Evolutionary conservation across 2,888 invertebrate genomes (phyloP).

Genomic region (Cerceris rybyensis): DNA sequence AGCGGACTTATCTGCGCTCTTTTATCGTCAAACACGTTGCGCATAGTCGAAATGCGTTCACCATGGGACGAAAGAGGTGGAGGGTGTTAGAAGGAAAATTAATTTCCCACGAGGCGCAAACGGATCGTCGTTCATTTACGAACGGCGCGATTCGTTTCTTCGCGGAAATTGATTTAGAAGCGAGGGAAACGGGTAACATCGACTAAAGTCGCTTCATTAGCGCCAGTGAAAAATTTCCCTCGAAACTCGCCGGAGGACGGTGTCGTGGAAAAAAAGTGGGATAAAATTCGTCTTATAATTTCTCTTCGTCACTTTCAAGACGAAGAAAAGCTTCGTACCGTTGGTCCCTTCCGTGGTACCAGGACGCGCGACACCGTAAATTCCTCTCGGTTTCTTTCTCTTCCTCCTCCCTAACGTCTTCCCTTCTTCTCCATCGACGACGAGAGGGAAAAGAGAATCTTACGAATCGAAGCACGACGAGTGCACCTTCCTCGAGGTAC

Average conservation of each 20-base stretch:
- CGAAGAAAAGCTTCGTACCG: too few species aligned
- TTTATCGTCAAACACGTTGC: slow-evolving; percentile 19
- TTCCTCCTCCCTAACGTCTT: not conserved
- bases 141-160: not conserved
- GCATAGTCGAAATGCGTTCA: not conserved
- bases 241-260: not conserved
- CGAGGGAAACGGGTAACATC: not conserved
- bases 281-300: slow-evolving; percentile 50
- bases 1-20: slow-evolving; percentile 31
- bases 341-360: slow-evolving; percentile 5
- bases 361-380: slow-evolving; percentile 53
- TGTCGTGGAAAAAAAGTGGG: not conserved
- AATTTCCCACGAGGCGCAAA: not conserved
- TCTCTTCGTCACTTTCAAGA: slow-evolving; percentile 22
- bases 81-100: not conserved
- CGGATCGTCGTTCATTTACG: not conserved
- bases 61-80: not conserved
- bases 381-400: slow-evolving; percentile 54
- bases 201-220: slow-evolving; percentile 1
- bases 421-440: slow-evolving; percentile 5
- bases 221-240: not conserved
- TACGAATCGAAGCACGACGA: slow-evolving; percentile 63
- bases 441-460: slow-evolving; percentile 62
- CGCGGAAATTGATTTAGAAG: not conserved
- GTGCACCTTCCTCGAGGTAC: slow-evolving; percentile 54